These are phyloP conservation scores for Agrilus mali DNA, from an alignment of 2,888 invertebrate species.

Conservation along the genomic window DNA sequence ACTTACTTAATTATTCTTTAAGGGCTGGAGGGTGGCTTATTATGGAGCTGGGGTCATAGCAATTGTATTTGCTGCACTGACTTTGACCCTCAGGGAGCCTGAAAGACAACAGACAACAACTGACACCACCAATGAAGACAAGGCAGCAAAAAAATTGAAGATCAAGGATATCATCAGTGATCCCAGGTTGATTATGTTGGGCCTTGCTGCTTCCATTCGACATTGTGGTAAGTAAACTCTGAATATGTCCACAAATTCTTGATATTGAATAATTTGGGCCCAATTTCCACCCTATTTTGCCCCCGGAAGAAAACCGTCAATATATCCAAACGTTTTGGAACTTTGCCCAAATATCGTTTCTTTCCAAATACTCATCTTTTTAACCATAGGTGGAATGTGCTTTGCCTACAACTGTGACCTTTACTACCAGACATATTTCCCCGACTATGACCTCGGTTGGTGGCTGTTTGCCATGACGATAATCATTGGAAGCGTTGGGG, in stretches of 20 bases:
- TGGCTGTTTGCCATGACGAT: constrained; percentile 83
- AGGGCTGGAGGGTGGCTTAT: constrained; percentile 78
- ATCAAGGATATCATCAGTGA: constrained; percentile 56
- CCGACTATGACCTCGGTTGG: constrained; percentile 81
- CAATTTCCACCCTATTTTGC: not conserved
- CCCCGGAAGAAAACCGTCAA: no score
- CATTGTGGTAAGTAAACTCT: constrained; percentile 54
- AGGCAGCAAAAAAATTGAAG: constrained; percentile 27
- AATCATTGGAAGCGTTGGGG: constrained; percentile 68
- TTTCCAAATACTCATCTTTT: not conserved
- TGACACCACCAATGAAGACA: constrained; percentile 22
- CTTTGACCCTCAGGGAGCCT: constrained; percentile 67
- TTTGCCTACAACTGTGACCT: constrained; percentile 87
- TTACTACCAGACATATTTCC: constrained; percentile 79
- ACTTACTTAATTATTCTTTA: constrained; percentile 25
- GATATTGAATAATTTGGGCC: no score
- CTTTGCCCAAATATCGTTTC: not conserved
- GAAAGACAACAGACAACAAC: constrained; percentile 64
- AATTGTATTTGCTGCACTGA: constrained; percentile 54
- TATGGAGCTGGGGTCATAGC: constrained; percentile 68
- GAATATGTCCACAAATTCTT: no score
- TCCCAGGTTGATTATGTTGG: constrained; percentile 66
- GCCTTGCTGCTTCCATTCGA: constrained; percentile 76
- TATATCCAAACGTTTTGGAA: not conserved
- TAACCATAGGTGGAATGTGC: constrained; percentile 63